These are phyloP conservation scores for Apolygus lucorum DNA, from an alignment of 1,140 invertebrate species.

Conservation along the genomic window DNA sequence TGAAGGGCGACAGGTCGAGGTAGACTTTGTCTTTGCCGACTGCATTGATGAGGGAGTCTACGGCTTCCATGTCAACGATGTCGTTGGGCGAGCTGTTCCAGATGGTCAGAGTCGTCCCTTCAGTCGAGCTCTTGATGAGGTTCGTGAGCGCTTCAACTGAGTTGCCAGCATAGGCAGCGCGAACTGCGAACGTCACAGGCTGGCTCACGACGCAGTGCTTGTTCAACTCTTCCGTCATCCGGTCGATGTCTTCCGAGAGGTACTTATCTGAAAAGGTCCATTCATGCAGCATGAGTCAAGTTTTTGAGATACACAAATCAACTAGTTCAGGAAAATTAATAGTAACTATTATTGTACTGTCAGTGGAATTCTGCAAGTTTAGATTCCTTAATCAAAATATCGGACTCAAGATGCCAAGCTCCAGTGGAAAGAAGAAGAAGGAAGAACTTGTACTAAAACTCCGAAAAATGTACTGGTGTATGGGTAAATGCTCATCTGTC, in stretches of 20 bases:
- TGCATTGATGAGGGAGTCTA: conserved; percentile 50
- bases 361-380: too few species aligned
- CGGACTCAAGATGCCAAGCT: too few species aligned
- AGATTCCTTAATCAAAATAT: too few species aligned
- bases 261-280: conserved; percentile 52
- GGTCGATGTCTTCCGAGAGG: conserved; percentile 53
- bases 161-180: conserved; percentile 60
- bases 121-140: conserved; percentile 39
- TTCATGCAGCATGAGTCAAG: too few species aligned
- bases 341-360: too few species aligned
- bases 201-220: conserved; percentile 49
- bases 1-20: conserved; percentile 50
- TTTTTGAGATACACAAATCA: too few species aligned
- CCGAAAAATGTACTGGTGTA: too few species aligned
- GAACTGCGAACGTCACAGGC: conserved; percentile 70
- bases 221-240: conserved; percentile 59
- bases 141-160: conserved; percentile 48
- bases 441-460: too few species aligned
- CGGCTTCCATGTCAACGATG: conserved; percentile 47
- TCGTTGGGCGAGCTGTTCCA: conserved; percentile 58
- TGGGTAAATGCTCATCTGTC: too few species aligned
- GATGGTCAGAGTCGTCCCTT: conserved; percentile 52
- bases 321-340: too few species aligned
- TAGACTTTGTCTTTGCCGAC: conserved; percentile 55
- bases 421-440: too few species aligned